Percentiles rank a stretch among this genome's conserved stretches.
Conservation (phyloP, 1,140 invertebrate genomes). For the Cyrtorhinus lividipennis region DNA sequence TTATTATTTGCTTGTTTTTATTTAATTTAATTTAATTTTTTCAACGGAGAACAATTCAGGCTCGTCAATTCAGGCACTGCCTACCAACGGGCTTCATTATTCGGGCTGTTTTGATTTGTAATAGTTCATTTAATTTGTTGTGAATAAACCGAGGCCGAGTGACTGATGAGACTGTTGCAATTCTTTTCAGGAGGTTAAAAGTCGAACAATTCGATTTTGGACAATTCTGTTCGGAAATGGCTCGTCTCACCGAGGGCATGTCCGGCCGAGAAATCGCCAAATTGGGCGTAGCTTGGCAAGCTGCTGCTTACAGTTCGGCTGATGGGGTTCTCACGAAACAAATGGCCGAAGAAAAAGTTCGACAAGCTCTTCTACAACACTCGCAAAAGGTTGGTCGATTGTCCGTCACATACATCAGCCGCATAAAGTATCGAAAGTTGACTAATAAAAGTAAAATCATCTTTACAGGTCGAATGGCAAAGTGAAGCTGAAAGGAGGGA, state of each 20-base stretch:
- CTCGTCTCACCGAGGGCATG: conserved; percentile 74
- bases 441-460: too few relatives aligned
- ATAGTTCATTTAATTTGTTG: too few relatives aligned
- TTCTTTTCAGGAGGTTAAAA: conserved; percentile 56
- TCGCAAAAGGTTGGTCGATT: conserved; percentile 85
- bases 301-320: conserved; percentile 85
- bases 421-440: too few relatives aligned
- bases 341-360: conserved; percentile 78
- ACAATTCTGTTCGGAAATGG: conserved; percentile 72
- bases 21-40: too few relatives aligned
- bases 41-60: too few relatives aligned
- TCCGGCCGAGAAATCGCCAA: conserved; percentile 96
- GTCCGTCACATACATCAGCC: too few relatives aligned
- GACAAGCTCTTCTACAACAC: conserved; percentile 70
- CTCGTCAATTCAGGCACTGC: too few relatives aligned
- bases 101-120: too few relatives aligned
- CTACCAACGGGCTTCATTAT: too few relatives aligned
- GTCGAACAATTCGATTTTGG: conserved; percentile 91
- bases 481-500: conserved; percentile 50
- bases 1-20: too few relatives aligned
- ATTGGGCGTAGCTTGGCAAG: conserved; percentile 91
- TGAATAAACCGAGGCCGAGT: too few relatives aligned
- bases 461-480: conserved; percentile 46
- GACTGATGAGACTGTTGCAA: too few relatives aligned
- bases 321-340: conserved; percentile 80